phyloP scores from a whole-genome alignment of 2,113 vertebrate species.

The Tragelaphus imberbis region DNA sequence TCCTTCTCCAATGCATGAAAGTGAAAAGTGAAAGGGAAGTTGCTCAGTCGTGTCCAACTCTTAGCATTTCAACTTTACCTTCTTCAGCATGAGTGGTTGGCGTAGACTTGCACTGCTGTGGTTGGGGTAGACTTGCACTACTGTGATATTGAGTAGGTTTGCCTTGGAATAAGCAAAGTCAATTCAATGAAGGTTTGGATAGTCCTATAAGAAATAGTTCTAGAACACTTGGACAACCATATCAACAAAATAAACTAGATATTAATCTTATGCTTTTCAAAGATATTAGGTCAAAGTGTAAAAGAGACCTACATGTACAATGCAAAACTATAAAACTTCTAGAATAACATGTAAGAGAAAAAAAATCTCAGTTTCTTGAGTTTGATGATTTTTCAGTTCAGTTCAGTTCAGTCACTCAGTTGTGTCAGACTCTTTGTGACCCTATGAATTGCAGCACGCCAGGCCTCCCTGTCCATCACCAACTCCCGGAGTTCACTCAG shows the following conservation, averaged over 20 bases:
- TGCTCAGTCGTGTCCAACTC: too few species aligned
- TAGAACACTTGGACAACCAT: background rate
- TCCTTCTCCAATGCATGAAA: too few species aligned
- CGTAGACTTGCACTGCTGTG: background rate
- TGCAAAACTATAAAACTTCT: background rate
- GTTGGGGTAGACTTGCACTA: background rate
- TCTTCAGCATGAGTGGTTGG: background rate
- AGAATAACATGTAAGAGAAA: background rate
- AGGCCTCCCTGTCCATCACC: too few species aligned
- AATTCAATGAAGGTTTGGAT: background rate
- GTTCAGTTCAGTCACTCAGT: too few species aligned
- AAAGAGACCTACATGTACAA: background rate
- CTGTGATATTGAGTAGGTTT: background rate
- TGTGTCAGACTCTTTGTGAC: too few species aligned
- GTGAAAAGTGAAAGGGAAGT: too few species aligned
- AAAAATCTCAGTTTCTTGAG: background rate
- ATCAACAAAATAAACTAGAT: background rate
- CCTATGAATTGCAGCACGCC: too few species aligned
- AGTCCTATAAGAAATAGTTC: background rate
- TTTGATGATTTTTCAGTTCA: background rate
- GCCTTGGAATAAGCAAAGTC: background rate
- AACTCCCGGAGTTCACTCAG: too few species aligned
- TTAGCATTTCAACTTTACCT: background rate
- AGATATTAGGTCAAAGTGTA: background rate
- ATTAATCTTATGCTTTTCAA: background rate